Percentiles rank a stretch among this genome's conserved stretches.
phyloP scores from a whole-genome alignment of 2,888 invertebrate species.

The Chrysolina haemoptera region DNA sequence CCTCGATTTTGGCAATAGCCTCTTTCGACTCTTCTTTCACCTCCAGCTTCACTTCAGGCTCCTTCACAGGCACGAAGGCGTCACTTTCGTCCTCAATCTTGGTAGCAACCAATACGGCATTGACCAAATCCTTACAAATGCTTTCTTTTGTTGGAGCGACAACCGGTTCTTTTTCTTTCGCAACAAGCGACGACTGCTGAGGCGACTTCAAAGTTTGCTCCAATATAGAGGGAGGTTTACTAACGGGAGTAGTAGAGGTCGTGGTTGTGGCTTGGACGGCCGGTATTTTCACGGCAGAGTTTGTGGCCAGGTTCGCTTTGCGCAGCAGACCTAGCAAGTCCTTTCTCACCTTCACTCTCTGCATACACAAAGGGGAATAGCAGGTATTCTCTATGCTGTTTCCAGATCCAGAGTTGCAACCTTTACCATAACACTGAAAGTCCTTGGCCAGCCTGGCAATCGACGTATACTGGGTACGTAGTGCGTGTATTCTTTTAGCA shows the following conservation, averaged over 20 bases:
- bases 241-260: constrained; percentile 57
- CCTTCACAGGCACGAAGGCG: constrained; percentile 62
- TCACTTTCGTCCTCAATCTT: constrained; percentile 71
- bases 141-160: constrained; percentile 69
- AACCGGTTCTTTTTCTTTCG: constrained; percentile 48
- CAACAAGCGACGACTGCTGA: constrained; percentile 64
- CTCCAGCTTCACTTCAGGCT: constrained; percentile 48
- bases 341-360: constrained; percentile 80
- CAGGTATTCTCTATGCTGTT: constrained; percentile 75
- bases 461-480: constrained; percentile 80
- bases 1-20: constrained; percentile 36
- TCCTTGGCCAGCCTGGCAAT: constrained; percentile 81
- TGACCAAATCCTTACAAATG: constrained; percentile 75
- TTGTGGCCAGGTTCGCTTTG: constrained; percentile 75
- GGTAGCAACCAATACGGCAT: constrained; percentile 76
- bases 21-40: constrained; percentile 52
- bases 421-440: constrained; percentile 81
- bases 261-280: constrained; percentile 45
- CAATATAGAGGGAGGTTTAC: constrained; percentile 77
- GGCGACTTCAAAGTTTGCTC: constrained; percentile 80
- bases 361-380: constrained; percentile 87
- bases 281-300: constrained; percentile 70
- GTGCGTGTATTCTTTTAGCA: constrained; percentile 79
- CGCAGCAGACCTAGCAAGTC: constrained; percentile 77
- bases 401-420: constrained; percentile 75